Evolutionary conservation across 2,888 invertebrate genomes (phyloP), one percentile per base, ranked within the genome.

Genomic region (Leistus spinibarbis): DNA sequence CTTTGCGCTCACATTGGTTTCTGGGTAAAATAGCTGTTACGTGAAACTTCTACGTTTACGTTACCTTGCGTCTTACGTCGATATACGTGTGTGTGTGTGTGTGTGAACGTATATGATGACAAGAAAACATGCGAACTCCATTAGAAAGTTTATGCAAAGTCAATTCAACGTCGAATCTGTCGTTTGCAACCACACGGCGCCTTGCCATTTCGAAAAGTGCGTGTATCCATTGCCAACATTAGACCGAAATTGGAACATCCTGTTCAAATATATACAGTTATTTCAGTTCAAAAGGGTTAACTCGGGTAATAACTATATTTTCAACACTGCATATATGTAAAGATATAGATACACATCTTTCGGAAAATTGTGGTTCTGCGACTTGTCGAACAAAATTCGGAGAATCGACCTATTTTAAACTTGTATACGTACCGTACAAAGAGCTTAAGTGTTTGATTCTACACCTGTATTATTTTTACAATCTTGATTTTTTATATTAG

Each of bases 41-140:
- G 54, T 4, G 40, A 40, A 71, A 71, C 17, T 66, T 72, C 56
- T 53, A 56, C 62, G 63, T 40, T 40, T 40, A 5, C 40, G 40
- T 4, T 40, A 40, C 40, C 40, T 40, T 40, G 1, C 40, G 7
- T 40, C 40, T 40, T 24, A 24, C 7, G 24, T 24, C 24, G 3
- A 24, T 24, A 24, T 40, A 3, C 10, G 40, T 40, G 40, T 40
- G 40, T 40, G 5, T 40, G 40, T 40, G 1, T 10, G 20, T 60
- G 19, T 60, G 24, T 56, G 27, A 57, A n/a, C n/a, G n/a, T n/a
- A n/a, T n/a, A n/a, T 66, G 66, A 72, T 62, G 69, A 69, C 66
- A 72, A 66, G 65, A 72, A 65, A 72, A 72, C 72, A 72, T 57
- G 72, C 72, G 65, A 72, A 72, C 57, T 65, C 66, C 66, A 72